Conservation (phyloP, 2,888 invertebrate genomes). For the Pemphredon lugubris region DNA sequence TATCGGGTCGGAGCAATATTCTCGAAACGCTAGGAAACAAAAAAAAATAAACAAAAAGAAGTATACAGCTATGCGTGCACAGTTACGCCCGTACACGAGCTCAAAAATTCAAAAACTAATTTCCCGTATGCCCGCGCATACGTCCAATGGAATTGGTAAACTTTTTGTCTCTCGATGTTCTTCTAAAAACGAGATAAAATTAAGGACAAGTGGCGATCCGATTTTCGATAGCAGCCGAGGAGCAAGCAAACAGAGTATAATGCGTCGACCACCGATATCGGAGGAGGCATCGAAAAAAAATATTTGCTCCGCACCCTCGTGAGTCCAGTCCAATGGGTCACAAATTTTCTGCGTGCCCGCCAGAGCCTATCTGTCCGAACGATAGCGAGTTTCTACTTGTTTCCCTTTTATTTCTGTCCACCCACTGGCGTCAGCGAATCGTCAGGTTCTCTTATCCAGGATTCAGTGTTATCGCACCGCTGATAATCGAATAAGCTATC, state of each 20-base stretch:
- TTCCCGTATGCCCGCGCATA: no score
- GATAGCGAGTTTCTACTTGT: constrained; percentile 34
- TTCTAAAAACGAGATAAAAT: no score
- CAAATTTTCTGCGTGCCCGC: constrained; percentile 54
- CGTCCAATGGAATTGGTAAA: no score
- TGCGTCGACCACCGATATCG: constrained; percentile 29
- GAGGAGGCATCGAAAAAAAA: constrained; percentile 52
- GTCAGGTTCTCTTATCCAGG: constrained; percentile 20
- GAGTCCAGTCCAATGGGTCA: constrained; percentile 43
- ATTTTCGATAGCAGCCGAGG: no score
- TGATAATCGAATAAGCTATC: constrained; percentile 46
- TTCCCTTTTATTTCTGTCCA: constrained; percentile 46
- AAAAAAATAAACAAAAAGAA: no score
- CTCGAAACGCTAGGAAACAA: no score
- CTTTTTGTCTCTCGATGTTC: no score
- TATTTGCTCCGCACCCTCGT: constrained; percentile 48
- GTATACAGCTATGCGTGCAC: no score
- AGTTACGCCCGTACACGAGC: no score
- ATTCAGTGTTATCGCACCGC: constrained; percentile 39
- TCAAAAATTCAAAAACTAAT: no score
- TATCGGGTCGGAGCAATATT: no score
- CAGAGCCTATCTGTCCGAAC: constrained; percentile 23
- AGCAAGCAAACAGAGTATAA: constrained; percentile 24
- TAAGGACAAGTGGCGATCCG: no score
- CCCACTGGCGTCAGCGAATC: constrained; percentile 46